A percentile compares a stretch with the other conserved stretches of the same genome.
Conservation (phyloP, 2,888 invertebrate species). For the Coleophora deauratella region DNA sequence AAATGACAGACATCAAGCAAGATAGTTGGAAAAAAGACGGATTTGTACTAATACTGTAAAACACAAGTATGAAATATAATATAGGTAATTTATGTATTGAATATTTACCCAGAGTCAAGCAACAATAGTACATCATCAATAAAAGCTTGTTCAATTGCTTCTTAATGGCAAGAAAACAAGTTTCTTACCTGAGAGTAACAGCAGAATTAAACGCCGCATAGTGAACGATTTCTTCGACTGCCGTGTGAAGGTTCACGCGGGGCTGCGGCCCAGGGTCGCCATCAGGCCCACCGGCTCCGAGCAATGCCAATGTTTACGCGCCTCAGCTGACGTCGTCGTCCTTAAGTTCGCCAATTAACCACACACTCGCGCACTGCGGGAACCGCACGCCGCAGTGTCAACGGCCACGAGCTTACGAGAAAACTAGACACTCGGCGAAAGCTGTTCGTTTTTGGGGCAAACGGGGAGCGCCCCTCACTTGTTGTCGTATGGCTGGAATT, state of each 20-base stretch:
- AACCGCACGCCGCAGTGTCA: conserved; percentile 71
- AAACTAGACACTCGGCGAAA: conserved; percentile 63
- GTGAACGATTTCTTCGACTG: conserved; percentile 30
- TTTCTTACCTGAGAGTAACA: conserved; percentile 59
- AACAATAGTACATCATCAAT: no score
- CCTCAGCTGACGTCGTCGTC: conserved; percentile 61
- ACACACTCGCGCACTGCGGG: conserved; percentile 73
- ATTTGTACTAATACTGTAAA: no score
- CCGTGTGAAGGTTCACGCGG: conserved; percentile 34
- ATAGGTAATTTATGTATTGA: no score
- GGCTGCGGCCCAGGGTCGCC: conserved; percentile 35
- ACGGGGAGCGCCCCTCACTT: conserved; percentile 26
- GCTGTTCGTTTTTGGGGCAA: conserved; percentile 34
- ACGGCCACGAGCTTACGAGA: conserved; percentile 64
- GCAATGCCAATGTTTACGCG: conserved; percentile 59
- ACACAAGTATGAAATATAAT: no score
- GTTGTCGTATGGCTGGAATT: conserved; percentile 21
- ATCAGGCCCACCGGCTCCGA: conserved; percentile 39
- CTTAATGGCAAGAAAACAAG: not conserved
- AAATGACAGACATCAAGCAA: no score
- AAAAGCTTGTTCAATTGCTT: no score
- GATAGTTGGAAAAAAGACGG: no score
- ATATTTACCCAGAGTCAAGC: no score
- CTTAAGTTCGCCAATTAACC: conserved; percentile 63
- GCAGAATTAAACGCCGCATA: conserved; percentile 57